A percentile compares a stretch with the other conserved stretches of the same genome.
phyloP scores from a whole-genome alignment of 1,140 invertebrate genomes.

The Chionoecetes opilio region DNA sequence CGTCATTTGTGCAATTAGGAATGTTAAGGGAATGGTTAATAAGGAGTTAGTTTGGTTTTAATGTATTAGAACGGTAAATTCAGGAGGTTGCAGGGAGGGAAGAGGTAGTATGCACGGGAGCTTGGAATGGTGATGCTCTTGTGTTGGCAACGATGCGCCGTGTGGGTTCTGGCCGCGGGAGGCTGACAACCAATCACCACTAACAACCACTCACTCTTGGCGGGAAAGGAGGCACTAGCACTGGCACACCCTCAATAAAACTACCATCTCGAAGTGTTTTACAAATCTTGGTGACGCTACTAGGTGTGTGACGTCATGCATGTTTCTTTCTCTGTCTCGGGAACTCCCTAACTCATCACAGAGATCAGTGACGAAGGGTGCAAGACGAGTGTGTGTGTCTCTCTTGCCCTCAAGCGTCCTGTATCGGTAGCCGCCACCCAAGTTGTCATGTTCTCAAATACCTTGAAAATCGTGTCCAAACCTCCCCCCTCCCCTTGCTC shows the following conservation, averaged over 20 bases:
- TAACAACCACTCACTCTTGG: background rate
- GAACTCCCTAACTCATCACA: background rate
- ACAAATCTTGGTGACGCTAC: too few relatives aligned
- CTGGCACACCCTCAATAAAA: background rate
- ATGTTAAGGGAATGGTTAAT: background rate
- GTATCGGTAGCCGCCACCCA: constrained; percentile 68
- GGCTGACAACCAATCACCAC: constrained; percentile 68
- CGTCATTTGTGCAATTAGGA: background rate
- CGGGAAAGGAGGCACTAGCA: background rate
- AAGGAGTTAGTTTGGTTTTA: background rate
- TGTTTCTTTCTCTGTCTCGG: background rate
- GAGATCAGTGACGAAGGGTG: background rate
- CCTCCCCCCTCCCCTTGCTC: background rate
- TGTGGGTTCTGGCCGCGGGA: constrained; percentile 40
- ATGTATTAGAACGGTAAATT: background rate
- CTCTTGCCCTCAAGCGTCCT: background rate
- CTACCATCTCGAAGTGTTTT: background rate
- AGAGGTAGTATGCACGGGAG: background rate
- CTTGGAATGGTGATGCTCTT: background rate
- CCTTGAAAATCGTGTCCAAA: background rate
- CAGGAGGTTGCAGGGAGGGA: background rate
- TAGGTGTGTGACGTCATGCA: background rate
- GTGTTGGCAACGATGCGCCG: background rate
- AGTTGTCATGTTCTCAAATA: constrained; percentile 23
- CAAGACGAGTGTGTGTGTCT: background rate